Base-by-base conservation (phyloP, 2,888 invertebrate genomes). In the Pseudococcus longispinus region DNA sequence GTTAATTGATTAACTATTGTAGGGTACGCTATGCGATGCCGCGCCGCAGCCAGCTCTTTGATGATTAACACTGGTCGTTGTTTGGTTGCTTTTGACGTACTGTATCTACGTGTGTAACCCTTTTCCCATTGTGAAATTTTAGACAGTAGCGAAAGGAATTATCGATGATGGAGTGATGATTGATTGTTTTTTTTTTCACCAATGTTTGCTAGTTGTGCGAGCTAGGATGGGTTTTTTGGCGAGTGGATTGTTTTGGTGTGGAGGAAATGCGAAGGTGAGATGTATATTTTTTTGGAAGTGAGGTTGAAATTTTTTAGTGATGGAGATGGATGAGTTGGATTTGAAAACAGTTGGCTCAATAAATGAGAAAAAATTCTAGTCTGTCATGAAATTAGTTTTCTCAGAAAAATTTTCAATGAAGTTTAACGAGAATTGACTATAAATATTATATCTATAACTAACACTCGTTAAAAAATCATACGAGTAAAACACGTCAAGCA, bases 1-100 rank as follows among this genome's bases (percentile, higher is more conserved):
- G 84, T 84, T 84, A 84, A 84, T 84, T 84, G 84, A 84, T 84
- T 46, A 55, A 51, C 55, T 80, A 42, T 80, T 60, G 60, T 60
- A 60, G 60, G 60, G 60, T 60, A 60, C 60, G 60, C 23, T 13
- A 23, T 23, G 60, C 18, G 37, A 84, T 84, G 60, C 51, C 42
- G 55, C 51, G 60, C 51, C 42, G 55, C 51, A 6, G 26, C 44
- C 8, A 51, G 20, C 46, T 51, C 26, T 46, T 42, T 51, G 29
- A 83, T 83, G 83, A 83, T 83, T 83, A 83, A 83, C 83, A 82
- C 44, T 83, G 51, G 23, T 51, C 70, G 44, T 46, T 37, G 37
- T 5, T 37, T 37, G 37, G 37, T 37, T 83, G 83, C 83, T 13
- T 83, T 83, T 83, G 83, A 83, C 83, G 83, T 83, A 60, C 60